These are phyloP conservation scores for Melikaiella ostensackeni DNA, from an alignment of 2,888 invertebrate genomes.

Conservation along the genomic window DNA sequence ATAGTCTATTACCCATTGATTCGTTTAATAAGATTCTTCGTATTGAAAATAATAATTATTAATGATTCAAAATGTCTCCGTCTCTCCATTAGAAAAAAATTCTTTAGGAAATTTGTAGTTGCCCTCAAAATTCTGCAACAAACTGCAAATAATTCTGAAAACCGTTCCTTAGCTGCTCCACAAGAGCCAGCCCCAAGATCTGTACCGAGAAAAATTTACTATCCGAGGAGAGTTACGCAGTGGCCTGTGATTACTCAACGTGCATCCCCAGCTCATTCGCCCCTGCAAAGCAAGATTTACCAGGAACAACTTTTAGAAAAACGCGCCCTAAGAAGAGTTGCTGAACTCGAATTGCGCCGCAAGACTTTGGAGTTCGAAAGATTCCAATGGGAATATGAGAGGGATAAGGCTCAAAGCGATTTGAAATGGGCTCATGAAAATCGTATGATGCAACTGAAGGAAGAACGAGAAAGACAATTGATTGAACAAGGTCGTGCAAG, in stretches of 20 bases:
- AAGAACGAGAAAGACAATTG: slow-evolving; percentile 64
- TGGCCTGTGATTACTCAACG: slow-evolving; percentile 57
- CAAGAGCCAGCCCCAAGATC: slow-evolving; percentile 29
- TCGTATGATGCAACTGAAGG: slow-evolving; percentile 68
- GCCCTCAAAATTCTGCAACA: background rate
- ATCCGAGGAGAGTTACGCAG: slow-evolving; percentile 57
- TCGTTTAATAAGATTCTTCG: background rate
- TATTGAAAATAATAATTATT: background rate
- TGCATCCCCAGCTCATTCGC: slow-evolving; percentile 53
- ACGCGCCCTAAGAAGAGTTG: slow-evolving; percentile 62
- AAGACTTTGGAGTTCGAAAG: slow-evolving; percentile 67
- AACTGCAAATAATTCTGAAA: slow-evolving; percentile 15
- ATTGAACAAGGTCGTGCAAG: slow-evolving; percentile 60
- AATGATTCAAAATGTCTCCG: background rate
- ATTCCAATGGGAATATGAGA: slow-evolving; percentile 67
- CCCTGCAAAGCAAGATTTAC: slow-evolving; percentile 64
- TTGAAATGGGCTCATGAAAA: slow-evolving; percentile 66
- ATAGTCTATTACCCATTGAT: background rate
- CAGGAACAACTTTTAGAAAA: slow-evolving; percentile 66
- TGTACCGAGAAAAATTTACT: slow-evolving; percentile 49
- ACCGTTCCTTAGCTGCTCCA: slow-evolving; percentile 6
- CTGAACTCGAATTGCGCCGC: slow-evolving; percentile 66
- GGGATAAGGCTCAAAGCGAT: slow-evolving; percentile 66
- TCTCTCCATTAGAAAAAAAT: background rate
- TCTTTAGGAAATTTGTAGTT: background rate